Conservation (phyloP, 1,140 invertebrate genomes). For the Sitodiplosis mosellana region DNA sequence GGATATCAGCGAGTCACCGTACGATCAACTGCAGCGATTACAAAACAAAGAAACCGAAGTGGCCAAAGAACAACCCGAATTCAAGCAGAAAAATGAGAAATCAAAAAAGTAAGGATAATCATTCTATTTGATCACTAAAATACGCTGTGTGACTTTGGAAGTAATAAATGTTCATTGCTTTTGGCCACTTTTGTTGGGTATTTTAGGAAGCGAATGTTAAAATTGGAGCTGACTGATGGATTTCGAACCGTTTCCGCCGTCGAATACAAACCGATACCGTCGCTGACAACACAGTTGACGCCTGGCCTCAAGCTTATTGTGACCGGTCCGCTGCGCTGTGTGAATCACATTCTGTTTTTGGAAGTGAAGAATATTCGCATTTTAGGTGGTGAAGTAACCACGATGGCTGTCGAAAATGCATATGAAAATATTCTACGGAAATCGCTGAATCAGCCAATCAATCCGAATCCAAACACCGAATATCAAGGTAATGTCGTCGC, state of each 20-base stretch:
- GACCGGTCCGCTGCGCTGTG: constrained; percentile 43
- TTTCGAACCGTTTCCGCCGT: constrained; percentile 45
- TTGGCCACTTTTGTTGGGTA: not conserved
- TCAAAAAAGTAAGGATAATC: constrained; percentile 6
- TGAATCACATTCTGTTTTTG: constrained; percentile 48
- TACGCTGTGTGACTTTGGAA: not conserved
- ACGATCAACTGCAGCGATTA: constrained; percentile 42
- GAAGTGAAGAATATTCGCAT: constrained; percentile 39
- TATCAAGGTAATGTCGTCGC: constrained; percentile 1
- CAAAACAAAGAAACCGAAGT: constrained; percentile 31
- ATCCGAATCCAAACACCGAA: constrained; percentile 26
- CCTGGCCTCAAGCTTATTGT: constrained; percentile 45
- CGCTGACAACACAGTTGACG: constrained; percentile 35
- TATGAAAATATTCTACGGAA: constrained; percentile 38
- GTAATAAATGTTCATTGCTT: not conserved
- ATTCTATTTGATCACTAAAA: not conserved
- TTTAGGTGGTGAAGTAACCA: constrained; percentile 57
- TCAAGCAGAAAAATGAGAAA: constrained; percentile 14
- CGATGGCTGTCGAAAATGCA: constrained; percentile 35
- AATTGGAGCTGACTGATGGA: constrained; percentile 59
- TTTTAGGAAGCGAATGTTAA: constrained; percentile 39
- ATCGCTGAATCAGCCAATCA: constrained; percentile 30
- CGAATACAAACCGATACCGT: constrained; percentile 46
- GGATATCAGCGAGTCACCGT: constrained; percentile 30
- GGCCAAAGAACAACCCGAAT: constrained; percentile 27